Percentiles rank a stretch among this genome's conserved stretches.
Conservation (phyloP, 2,888 invertebrate genomes). For the Nomada ferruginata region DNA sequence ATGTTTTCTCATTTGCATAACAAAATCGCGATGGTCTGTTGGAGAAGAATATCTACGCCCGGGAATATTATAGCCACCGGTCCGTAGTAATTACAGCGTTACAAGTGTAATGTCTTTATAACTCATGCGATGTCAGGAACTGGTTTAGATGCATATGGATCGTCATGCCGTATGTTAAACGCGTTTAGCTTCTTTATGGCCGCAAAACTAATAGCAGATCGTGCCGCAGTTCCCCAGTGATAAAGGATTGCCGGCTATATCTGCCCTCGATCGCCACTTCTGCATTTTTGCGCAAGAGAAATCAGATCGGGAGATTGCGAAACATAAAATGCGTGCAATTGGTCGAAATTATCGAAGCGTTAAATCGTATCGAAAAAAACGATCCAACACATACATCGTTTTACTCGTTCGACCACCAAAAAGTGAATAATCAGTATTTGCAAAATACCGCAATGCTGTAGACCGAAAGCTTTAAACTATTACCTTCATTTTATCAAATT, state of each 20-base stretch:
- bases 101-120: constrained; percentile 61
- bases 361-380: background rate
- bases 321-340: background rate
- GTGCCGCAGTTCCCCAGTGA: constrained; percentile 1
- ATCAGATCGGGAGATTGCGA: background rate
- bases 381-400: background rate
- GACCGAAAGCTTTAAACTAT: too few relatives aligned
- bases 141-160: constrained; percentile 57
- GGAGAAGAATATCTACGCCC: constrained; percentile 20
- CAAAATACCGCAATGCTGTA: too few relatives aligned
- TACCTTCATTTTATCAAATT: too few relatives aligned
- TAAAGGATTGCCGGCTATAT: constrained; percentile 20
- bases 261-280: background rate
- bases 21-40: background rate
- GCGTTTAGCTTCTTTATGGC: constrained; percentile 37
- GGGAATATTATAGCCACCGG: constrained; percentile 44
- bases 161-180: constrained; percentile 35
- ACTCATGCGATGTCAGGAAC: constrained; percentile 48
- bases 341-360: background rate
- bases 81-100: constrained; percentile 60
- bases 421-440: too few relatives aligned
- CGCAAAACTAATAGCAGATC: constrained; percentile 47
- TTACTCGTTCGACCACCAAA: too few relatives aligned
- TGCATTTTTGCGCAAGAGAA: background rate
- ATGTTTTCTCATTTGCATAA: constrained; percentile 13